phyloP scores from a whole-genome alignment of 2,797 vertebrate species.

The Centroberyx gerrardi region DNA sequence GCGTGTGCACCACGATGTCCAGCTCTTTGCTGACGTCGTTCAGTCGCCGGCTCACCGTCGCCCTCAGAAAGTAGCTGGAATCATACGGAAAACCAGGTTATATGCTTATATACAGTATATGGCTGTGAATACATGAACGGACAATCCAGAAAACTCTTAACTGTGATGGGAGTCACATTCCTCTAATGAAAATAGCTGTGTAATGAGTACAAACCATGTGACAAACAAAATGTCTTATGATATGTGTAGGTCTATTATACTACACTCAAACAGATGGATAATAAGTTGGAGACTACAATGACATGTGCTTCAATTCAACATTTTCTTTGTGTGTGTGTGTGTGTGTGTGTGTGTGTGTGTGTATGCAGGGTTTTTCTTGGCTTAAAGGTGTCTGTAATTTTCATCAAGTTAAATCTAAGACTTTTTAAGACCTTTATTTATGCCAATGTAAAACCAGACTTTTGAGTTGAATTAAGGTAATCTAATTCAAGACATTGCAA shows the following conservation, averaged over 20 bases:
- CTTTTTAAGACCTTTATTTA: too few species aligned
- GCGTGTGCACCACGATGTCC: constrained; percentile 95
- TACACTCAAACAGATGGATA: not conserved
- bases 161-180: not conserved
- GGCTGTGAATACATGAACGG: not conserved
- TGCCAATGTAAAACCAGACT: too few species aligned
- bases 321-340: not conserved
- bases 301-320: not conserved
- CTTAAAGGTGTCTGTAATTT: too few species aligned
- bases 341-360: too few species aligned
- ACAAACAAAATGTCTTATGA: not conserved
- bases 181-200: not conserved
- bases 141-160: not conserved
- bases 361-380: too few species aligned
- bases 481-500: too few species aligned
- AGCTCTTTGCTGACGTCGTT: constrained; percentile 95
- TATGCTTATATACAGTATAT: not conserved
- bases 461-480: too few species aligned
- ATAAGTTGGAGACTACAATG: not conserved
- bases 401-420: too few species aligned
- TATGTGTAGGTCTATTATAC: not conserved
- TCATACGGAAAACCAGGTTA: not conserved
- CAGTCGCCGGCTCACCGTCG: constrained; percentile 92
- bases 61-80: constrained; percentile 93
- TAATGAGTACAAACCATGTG: not conserved